Evolutionary conservation across 2,113 vertebrate species (phyloP).

Genomic region (Carassius carassius): DNA sequence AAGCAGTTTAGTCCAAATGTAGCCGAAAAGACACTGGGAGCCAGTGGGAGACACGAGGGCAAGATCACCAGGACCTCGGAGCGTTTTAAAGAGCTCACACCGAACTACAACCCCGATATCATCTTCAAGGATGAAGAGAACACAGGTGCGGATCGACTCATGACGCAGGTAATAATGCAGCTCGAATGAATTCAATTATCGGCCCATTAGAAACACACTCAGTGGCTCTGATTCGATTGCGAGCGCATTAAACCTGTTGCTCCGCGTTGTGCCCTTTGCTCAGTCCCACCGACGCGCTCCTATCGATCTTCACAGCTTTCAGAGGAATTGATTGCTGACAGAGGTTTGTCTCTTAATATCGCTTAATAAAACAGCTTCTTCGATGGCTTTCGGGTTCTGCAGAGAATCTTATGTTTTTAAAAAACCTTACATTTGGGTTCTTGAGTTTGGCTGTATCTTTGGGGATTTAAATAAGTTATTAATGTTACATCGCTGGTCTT

Average conservation of each 20-base stretch:
- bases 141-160: conserved; percentile 94
- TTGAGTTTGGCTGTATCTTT: background rate
- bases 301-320: conserved; percentile 53
- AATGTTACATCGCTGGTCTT: background rate
- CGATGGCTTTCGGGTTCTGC: background rate
- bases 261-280: conserved; percentile 51
- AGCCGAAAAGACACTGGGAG: conserved; percentile 95
- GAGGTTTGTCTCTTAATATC: conserved; percentile 10
- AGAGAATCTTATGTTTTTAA: background rate
- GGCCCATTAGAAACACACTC: conserved; percentile 53
- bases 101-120: conserved; percentile 98
- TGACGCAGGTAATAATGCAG: conserved; percentile 86
- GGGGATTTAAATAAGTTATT: background rate
- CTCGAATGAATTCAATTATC: conserved; percentile 43
- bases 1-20: conserved; percentile 94
- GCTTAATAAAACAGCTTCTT: background rate
- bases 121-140: conserved; percentile 99
- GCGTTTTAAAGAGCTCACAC: conserved; percentile 94
- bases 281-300: conserved; percentile 15
- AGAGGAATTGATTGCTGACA: conserved; percentile 44
- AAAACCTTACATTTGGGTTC: background rate
- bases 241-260: conserved; percentile 42
- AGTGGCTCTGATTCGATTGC: conserved; percentile 49
- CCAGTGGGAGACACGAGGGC: conserved; percentile 93
- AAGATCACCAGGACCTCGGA: conserved; percentile 93